These are phyloP conservation scores for Eonycteris spelaea DNA, from an alignment of 2,113 vertebrate species.

Conservation along the genomic window DNA sequence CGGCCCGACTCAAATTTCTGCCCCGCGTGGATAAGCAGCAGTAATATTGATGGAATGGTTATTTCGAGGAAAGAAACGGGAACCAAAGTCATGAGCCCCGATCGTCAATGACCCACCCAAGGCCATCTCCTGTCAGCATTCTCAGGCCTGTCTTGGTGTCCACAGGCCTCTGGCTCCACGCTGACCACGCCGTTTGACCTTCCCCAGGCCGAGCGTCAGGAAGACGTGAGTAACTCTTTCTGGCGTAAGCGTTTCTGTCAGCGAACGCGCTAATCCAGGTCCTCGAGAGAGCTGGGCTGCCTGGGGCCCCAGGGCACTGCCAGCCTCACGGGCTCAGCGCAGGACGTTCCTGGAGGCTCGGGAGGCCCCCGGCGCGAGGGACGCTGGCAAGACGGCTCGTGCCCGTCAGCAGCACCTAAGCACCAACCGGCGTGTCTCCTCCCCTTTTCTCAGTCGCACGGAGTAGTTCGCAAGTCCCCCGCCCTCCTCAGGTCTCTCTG, in stretches of 20 bases:
- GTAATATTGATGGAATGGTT: accelerated
- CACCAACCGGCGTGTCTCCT: accelerated
- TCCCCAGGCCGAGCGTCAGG: neutral
- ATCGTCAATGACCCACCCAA: accelerated
- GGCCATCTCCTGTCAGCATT: accelerated
- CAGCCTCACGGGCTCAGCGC: neutral
- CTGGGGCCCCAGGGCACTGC: neutral
- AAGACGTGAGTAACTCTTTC: no score
- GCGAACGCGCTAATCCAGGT: neutral
- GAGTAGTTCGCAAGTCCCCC: neutral
- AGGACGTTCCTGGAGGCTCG: accelerated
- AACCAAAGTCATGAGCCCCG: accelerated
- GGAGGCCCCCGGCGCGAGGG: neutral
- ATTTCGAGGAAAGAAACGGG: neutral
- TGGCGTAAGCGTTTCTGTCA: neutral
- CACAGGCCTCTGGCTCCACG: neutral
- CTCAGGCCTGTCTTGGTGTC: accelerated
- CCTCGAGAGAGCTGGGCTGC: neutral
- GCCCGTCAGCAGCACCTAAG: neutral
- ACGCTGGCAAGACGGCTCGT: accelerated
- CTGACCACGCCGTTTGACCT: neutral
- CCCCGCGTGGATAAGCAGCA: neutral
- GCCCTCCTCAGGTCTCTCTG: neutral
- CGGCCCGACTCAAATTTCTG: neutral
- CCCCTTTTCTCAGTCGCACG: neutral